Conservation (phyloP, 2,113 vertebrate species). For the Panurus biarmicus region DNA sequence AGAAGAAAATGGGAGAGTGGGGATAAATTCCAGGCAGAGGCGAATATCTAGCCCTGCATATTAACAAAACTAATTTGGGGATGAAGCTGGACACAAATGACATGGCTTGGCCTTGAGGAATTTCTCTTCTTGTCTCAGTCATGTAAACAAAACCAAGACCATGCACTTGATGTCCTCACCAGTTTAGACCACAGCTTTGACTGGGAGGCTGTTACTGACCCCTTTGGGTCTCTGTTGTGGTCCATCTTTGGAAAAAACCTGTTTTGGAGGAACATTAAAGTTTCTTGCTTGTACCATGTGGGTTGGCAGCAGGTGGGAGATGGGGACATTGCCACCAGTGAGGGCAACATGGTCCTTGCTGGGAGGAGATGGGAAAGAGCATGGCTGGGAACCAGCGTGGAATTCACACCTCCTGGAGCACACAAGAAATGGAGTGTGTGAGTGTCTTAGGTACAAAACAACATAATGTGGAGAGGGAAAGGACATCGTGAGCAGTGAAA, state of each 20-base stretch:
- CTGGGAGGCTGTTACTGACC: background rate
- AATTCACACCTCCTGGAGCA: background rate
- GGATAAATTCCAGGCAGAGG: background rate
- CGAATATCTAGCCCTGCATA: background rate
- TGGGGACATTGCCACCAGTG: fast-evolving
- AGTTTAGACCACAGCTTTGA: background rate
- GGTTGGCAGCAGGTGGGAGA: background rate
- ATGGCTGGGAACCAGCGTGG: fast-evolving
- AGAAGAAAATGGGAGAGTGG: background rate
- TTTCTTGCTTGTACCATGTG: background rate
- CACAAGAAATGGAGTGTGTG: fast-evolving
- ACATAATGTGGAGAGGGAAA: background rate
- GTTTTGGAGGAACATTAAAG: background rate
- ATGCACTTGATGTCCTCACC: background rate
- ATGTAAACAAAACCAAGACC: fast-evolving
- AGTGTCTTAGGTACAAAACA: background rate
- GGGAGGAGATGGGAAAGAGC: background rate
- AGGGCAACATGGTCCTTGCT: background rate
- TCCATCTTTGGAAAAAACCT: background rate
- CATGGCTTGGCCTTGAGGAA: background rate
- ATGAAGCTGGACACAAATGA: background rate
- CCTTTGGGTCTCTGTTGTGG: background rate
- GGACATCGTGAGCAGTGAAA: background rate
- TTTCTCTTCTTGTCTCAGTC: background rate
- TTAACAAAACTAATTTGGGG: background rate